Conservation (phyloP, 2,113 vertebrate species). For the Accipiter cooperii region DNA sequence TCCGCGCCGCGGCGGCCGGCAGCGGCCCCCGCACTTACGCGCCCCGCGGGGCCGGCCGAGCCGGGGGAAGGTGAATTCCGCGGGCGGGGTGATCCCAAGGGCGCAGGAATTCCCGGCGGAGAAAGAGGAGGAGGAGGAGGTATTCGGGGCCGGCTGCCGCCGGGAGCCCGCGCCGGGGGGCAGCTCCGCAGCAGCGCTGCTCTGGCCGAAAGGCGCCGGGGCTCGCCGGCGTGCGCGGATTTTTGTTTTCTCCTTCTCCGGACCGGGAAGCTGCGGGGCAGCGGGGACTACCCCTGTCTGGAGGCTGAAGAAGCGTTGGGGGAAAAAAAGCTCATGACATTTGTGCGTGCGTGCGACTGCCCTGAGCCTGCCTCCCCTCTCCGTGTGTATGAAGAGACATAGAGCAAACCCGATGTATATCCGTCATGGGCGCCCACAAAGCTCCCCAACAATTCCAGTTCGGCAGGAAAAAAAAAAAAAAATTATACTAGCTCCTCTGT, state of each 20-base stretch:
- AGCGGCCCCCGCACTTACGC: no score
- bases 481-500: neutral
- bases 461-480: no score
- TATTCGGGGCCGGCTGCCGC: no score
- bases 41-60: no score
- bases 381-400: neutral
- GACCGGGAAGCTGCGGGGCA: neutral
- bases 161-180: neutral
- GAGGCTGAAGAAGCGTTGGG: neutral
- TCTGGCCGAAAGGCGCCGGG: neutral
- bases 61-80: no score
- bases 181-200: neutral
- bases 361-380: neutral
- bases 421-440: neutral
- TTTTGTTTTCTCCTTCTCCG: neutral
- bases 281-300: neutral
- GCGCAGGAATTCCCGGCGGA: no score
- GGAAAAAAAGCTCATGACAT: neutral
- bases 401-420: neutral
- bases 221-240: neutral
- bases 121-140: no score
- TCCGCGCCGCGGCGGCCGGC: no score
- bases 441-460: neutral
- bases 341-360: constrained; percentile 2
- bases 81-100: no score